A percentile compares a stretch with the other conserved stretches of the same genome.
Evolutionary conservation across 2,888 invertebrate species (phyloP).

Genomic region (Dorcus hopei): DNA sequence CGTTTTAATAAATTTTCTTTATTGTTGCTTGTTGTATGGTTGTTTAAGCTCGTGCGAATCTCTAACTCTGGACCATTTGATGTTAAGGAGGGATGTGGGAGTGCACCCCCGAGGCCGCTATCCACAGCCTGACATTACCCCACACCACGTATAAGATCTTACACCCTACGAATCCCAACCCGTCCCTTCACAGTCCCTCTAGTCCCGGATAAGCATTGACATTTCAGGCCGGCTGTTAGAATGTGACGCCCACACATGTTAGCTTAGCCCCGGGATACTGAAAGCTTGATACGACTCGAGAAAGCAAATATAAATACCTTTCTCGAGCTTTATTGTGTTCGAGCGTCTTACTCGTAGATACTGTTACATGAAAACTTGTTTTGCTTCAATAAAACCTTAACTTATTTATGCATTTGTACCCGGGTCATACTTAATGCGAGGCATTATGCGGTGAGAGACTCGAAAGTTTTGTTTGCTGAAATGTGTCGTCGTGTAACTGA

Average conservation of each 20-base stretch:
- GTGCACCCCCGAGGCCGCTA: slow-evolving; percentile 22
- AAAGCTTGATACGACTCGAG: slow-evolving; percentile 32
- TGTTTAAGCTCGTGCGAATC: slow-evolving; percentile 8
- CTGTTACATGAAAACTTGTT: slow-evolving; percentile 1
- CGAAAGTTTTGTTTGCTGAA: too few species aligned
- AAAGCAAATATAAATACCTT: slow-evolving; percentile 38
- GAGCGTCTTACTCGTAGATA: not conserved
- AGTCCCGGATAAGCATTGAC: slow-evolving; percentile 40
- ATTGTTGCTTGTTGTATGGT: not conserved
- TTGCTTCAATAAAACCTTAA: slow-evolving; percentile 10
- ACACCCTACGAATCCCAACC: slow-evolving; percentile 24
- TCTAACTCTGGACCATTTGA: slow-evolving; percentile 31
- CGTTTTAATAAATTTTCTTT: slow-evolving; percentile 2
- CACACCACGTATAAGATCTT: slow-evolving; percentile 23
- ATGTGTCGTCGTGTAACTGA: too few species aligned
- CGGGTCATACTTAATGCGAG: too few species aligned
- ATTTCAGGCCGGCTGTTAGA: slow-evolving; percentile 43
- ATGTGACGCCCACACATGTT: slow-evolving; percentile 37
- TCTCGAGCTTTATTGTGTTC: slow-evolving; percentile 22
- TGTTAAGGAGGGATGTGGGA: slow-evolving; percentile 28
- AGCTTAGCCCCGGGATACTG: slow-evolving; percentile 24
- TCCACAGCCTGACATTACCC: slow-evolving; percentile 33
- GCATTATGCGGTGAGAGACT: too few species aligned
- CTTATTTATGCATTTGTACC: slow-evolving; percentile 10
- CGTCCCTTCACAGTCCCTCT: slow-evolving; percentile 27